Base-by-base conservation (phyloP, 2,888 invertebrate genomes). In the Zelleria hepariella region DNA sequence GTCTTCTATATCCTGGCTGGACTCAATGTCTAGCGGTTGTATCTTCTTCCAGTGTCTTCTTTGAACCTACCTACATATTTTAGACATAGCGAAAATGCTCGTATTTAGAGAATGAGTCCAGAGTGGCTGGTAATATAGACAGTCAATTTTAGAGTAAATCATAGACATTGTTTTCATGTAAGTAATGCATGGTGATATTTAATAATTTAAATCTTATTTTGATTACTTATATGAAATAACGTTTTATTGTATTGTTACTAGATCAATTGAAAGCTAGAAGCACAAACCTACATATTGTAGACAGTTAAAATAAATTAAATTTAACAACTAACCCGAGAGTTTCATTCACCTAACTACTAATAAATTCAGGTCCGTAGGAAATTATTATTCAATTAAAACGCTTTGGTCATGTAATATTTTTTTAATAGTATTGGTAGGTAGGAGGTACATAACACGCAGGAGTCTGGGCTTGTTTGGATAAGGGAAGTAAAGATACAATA, bases 391-490 rank as follows among this genome's bases (percentile, higher is more conserved):
- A 61, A 60, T 67, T 69, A 71, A 68, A 72, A 78, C 75, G 73
- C 72, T 69, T 67, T 65, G 59, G 69, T 72, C 82, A 82, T 86
- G 86, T 89, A 88, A 87, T 89, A 86, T 87, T 89, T 87, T 86
- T 89, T 89, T 89, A 89, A 89, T 89, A 88, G 88, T 89, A 89
- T 88, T 89, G 89, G 89, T 89, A 89, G 88, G 88, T 89, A 89
- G 86, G 88, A 89, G 87, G 88, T 89, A 89, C 87, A 89, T 89
- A 89, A 89, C 89, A 89, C 89, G 84, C 89, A 87, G 86, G 86
- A 85, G 79, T 85, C 85, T 87, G 87, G 88, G 85, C 81, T 59
- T 77, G 84, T 83, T 86, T 82, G 88, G 86, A 86, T 86, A 84
- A 80, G 84, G 87, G 86, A 86, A 86, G 82, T 87, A 85, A 82